These are phyloP conservation scores for Rhadinocentrus ornatus DNA, from an alignment of 2,797 vertebrate species.

Conservation along the genomic window DNA sequence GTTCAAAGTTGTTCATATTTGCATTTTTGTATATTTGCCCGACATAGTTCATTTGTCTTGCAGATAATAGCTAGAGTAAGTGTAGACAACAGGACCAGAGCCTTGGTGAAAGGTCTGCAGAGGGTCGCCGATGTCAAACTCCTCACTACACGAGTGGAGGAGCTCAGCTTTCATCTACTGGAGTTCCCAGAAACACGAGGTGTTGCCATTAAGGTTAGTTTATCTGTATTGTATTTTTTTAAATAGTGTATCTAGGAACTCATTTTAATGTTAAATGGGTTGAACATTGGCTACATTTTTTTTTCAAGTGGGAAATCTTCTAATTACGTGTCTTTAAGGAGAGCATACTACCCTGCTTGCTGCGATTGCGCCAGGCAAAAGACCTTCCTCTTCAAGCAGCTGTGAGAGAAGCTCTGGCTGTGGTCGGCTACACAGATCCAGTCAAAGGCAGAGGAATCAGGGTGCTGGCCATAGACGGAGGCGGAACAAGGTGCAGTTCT, in stretches of 20 bases:
- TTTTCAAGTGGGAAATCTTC: not conserved
- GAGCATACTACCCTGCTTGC: slow-evolving; percentile 87
- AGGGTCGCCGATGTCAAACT: slow-evolving; percentile 87
- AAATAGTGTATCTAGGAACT: not conserved
- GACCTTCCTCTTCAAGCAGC: slow-evolving; percentile 90
- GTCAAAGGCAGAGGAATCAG: slow-evolving; percentile 93
- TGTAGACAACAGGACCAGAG: slow-evolving; percentile 94
- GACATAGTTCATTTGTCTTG: not conserved
- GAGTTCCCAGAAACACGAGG: slow-evolving; percentile 95
- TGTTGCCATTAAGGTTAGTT: slow-evolving; percentile 90
- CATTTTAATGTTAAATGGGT: not conserved
- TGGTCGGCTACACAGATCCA: slow-evolving; percentile 92
- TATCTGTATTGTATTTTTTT: not conserved
- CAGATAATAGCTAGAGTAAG: slow-evolving; percentile 96
- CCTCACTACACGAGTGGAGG: slow-evolving; percentile 91
- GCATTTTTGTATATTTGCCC: not conserved
- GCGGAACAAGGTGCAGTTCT: slow-evolving; percentile 89
- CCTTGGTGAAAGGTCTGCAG: slow-evolving; percentile 90
- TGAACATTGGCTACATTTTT: fast-evolving
- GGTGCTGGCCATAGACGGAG: slow-evolving; percentile 93
- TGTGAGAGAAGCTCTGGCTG: slow-evolving; percentile 91
- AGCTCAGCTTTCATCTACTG: slow-evolving; percentile 91
- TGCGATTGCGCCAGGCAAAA: slow-evolving; percentile 88
- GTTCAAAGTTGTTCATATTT: not conserved
- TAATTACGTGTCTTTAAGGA: slow-evolving; percentile 77